Evolutionary conservation across 1,140 invertebrate genomes (phyloP).

Genomic region (Meloidogyne floridensis): DNA sequence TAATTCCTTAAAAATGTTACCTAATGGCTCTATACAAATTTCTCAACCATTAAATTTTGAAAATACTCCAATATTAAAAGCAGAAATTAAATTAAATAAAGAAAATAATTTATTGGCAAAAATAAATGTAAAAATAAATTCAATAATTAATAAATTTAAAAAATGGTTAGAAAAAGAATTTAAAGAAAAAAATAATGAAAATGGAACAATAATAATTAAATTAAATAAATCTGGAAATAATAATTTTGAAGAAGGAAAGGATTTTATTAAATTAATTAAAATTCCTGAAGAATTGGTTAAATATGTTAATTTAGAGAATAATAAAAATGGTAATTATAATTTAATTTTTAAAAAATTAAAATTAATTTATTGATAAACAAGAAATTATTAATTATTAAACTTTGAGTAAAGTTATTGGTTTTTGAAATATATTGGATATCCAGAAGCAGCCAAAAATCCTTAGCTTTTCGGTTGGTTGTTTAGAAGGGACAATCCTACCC

Average conservation of each 20-base stretch:
- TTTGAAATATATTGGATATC: too few relatives aligned
- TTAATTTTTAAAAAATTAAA: neutral
- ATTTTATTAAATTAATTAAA: conserved; percentile 1
- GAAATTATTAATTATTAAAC: too few relatives aligned
- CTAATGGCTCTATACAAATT: conserved; percentile 18
- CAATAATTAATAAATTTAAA: conserved; percentile 23
- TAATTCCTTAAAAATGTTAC: conserved; percentile 22
- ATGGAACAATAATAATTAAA: neutral
- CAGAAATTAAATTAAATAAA: conserved; percentile 7
- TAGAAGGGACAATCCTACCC: too few relatives aligned
- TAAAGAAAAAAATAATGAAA: conserved; percentile 10
- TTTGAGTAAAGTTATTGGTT: too few relatives aligned
- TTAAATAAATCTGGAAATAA: neutral
- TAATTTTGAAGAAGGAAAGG: neutral
- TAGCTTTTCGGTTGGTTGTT: too few relatives aligned
- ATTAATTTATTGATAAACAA: neutral
- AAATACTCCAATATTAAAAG: neutral
- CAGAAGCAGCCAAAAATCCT: too few relatives aligned
- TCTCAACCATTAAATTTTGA: conserved; percentile 1
- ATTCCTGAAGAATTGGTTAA: conserved; percentile 17
- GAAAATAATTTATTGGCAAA: conserved; percentile 1
- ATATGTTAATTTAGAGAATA: conserved; percentile 15
- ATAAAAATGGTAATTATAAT: neutral
- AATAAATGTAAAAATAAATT: conserved; percentile 4
- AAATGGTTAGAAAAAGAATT: conserved; percentile 18